Evolutionary conservation across 2,888 invertebrate genomes (phyloP), one percentile per base, ranked within the genome.

Genomic region (Orthonevra nobilis): DNA sequence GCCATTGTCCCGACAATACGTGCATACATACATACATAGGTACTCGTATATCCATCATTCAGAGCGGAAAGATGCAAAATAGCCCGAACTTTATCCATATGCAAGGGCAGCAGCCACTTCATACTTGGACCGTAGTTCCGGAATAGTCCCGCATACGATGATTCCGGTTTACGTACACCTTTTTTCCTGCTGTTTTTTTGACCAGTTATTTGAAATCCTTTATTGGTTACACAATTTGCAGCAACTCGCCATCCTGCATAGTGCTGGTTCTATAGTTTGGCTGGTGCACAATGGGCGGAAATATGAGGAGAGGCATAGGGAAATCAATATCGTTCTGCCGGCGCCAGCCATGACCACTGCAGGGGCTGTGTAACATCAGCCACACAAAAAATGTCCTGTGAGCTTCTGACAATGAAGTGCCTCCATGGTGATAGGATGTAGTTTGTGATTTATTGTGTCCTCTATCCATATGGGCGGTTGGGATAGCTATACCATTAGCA

Each of bases 371-470:
- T 17, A 19, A 40, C 52, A 66, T 19, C 44, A 54, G 54, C 61
- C 40, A 42, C 61, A 68, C 61, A 73, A 73, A 73, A n/a, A 79
- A 66, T 73, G 61, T 79, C 79, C 66, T 79, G 54, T 28, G 66
- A 66, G 56, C 68, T 66, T 61, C 56, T 73, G 73, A 79, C 79
- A 73, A 79, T 79, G 79, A 79, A 73, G 73, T 73, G 66, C 60
- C 68, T 79, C 72, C 56, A 38, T 73, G 66, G 60, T 68, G 79
- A 73, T 79, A 79, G 79, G 61, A 61, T 56, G 46, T 68, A 79
- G 60, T 72, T 79, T 66, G 73, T 79, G 79, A 79, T 79, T 79
- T 79, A 79, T 79, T 38, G 73, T 68, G 66, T 44, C 61, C 66
- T 64, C 73, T 46, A 68, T 61, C 46, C 54, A 60, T 23, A 54